Evolutionary conservation across 2,888 invertebrate genomes (phyloP).

Genomic region (Tryphoninae sp.): DNA sequence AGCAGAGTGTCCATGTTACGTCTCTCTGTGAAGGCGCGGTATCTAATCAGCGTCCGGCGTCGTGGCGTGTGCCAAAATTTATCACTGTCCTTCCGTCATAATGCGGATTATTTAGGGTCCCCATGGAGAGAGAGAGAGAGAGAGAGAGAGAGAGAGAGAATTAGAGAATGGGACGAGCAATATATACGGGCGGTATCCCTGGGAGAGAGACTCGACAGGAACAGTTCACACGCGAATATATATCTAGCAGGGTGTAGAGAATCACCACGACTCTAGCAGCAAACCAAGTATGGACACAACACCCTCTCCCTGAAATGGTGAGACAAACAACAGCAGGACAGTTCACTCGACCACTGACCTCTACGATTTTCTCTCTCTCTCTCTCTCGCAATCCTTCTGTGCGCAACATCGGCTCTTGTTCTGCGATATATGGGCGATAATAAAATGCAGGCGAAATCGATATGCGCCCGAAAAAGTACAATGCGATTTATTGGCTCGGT

Average conservation of each 20-base stretch:
- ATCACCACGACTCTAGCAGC: slow-evolving; percentile 3
- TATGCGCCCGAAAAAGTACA: slow-evolving; percentile 33
- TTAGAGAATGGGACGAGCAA: slow-evolving; percentile 1
- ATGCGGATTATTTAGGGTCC: slow-evolving; percentile 67
- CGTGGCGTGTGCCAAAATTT: slow-evolving; percentile 63
- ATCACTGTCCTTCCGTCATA: slow-evolving; percentile 68
- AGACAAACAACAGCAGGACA: slow-evolving; percentile 48
- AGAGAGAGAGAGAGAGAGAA: slow-evolving; percentile 3
- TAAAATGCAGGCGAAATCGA: slow-evolving; percentile 51
- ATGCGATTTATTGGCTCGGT: slow-evolving; percentile 41
- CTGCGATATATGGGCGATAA: slow-evolving; percentile 41
- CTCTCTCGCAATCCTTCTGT: not conserved
- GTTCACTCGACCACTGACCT: slow-evolving; percentile 54
- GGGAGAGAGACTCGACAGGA: slow-evolving; percentile 34
- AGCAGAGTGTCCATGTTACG: slow-evolving; percentile 17
- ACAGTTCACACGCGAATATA: slow-evolving; percentile 33
- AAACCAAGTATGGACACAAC: slow-evolving; percentile 15
- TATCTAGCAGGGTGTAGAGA: slow-evolving; percentile 1
- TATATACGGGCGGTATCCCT: slow-evolving; percentile 43
- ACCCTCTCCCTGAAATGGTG: slow-evolving; percentile 15
- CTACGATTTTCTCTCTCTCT: not conserved
- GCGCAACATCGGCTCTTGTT: slow-evolving; percentile 1
- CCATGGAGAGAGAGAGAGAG: slow-evolving; percentile 35
- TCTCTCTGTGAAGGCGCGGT: slow-evolving; percentile 54
- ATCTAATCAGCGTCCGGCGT: slow-evolving; percentile 67